Percentiles rank a stretch among this genome's conserved stretches.
phyloP scores from a whole-genome alignment of 2,113 vertebrate genomes.

The Pseudopodoces humilis region DNA sequence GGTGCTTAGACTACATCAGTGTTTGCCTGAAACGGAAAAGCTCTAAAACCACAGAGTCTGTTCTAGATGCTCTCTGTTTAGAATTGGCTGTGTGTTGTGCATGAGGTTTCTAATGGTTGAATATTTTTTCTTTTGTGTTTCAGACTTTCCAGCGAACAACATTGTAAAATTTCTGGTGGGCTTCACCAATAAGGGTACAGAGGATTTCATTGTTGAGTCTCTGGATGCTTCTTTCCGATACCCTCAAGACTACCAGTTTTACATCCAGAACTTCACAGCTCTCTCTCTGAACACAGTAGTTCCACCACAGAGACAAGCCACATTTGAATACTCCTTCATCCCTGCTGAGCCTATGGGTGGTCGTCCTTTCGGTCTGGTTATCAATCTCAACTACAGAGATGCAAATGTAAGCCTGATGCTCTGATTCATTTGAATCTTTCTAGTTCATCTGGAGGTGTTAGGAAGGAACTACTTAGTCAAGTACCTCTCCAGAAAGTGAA shows the following conservation, averaged over 20 bases:
- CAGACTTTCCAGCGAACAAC: constrained; percentile 97
- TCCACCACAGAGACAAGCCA: constrained; percentile 89
- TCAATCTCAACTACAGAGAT: constrained; percentile 98
- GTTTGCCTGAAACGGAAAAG: background rate
- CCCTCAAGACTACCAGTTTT: constrained; percentile 98
- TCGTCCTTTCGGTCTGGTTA: constrained; percentile 93
- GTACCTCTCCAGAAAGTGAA: background rate
- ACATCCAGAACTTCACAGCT: constrained; percentile 99
- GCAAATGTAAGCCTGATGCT: constrained; percentile 74
- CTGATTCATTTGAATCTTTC: background rate
- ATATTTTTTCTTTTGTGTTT: background rate
- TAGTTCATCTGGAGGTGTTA: background rate
- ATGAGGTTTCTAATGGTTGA: background rate
- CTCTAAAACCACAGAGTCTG: background rate
- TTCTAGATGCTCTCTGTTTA: background rate
- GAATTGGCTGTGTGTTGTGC: background rate
- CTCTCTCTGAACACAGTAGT: constrained; percentile 88
- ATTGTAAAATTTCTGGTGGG: constrained; percentile 97
- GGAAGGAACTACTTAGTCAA: background rate
- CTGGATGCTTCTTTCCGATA: constrained; percentile 97
- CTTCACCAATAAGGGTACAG: constrained; percentile 93
- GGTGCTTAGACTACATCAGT: background rate
- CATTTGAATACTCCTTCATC: constrained; percentile 98
- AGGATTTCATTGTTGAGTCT: constrained; percentile 93
- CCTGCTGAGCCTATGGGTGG: constrained; percentile 98